Base-by-base conservation (phyloP, 2,888 invertebrate genomes). In the Mesopsocus fuscifrons region DNA sequence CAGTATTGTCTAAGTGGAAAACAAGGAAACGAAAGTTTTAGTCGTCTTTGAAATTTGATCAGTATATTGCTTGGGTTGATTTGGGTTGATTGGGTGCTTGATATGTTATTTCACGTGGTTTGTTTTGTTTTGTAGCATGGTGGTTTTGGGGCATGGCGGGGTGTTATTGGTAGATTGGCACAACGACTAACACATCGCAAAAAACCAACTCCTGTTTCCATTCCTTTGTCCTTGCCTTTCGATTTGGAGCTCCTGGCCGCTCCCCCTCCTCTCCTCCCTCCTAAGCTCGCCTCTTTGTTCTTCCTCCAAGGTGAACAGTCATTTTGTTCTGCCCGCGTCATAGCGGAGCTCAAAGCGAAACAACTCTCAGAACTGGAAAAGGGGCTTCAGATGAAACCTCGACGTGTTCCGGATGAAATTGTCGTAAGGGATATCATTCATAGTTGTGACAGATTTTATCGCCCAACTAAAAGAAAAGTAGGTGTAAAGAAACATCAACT, bases 371-470 rank as follows among this genome's bases (percentile, higher is more conserved):
- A 11, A 11, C 26, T 26, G 26, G 11, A 6, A 11, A 11, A 26
- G 26, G 6, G 8, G 6, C 11, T 26, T 6, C 26, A 26, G 11
- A 26, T 26, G 11, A 6, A 26, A 11, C 26, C 26, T 9, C 8
- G 11, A 6, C 26, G 26, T 6, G 6, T 26, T 11, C 26, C 26
- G 8, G 26, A 9, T 26, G 26, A 41, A 3, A 45, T 49, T 44
- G 51, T 59, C 9, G 59, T 65, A 1, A 55, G 54, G 41, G 54
- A 54, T n/a, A 62, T 66, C 15, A 54, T 66, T 26, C 49, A 57
- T 30, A 55, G 57, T 41, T 55, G 57, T 16, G 62, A 64, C 51
- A 54, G 54, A 47, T 65, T 65, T 53, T 64, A 64, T 51, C 58
- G 55, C 46, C 60, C 61, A 2, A n/a, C 16, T 5, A 26, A 26